These are phyloP conservation scores for Eudyptes chrysolophus DNA, from an alignment of 2,113 vertebrate genomes.

Conservation along the genomic window DNA sequence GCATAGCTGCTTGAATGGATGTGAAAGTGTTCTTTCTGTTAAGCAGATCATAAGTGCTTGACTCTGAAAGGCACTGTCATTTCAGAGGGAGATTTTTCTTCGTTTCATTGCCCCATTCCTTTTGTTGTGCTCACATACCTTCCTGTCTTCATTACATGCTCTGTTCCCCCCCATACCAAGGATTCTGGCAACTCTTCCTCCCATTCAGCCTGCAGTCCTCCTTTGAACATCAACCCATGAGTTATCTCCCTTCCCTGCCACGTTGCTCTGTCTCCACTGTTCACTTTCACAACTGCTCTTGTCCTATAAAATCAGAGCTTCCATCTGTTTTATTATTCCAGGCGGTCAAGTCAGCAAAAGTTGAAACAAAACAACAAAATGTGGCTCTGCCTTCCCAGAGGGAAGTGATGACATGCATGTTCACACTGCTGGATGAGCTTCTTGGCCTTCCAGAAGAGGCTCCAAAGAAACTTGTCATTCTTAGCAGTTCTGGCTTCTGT, in stretches of 20 bases:
- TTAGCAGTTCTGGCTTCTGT: not conserved
- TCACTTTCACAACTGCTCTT: not conserved
- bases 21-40: not conserved
- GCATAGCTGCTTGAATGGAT: not conserved
- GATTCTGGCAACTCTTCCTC: not conserved
- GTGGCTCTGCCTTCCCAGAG: not conserved
- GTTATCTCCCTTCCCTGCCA: not conserved
- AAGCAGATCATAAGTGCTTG: not conserved
- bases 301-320: conserved; percentile 33
- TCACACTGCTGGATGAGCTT: not conserved
- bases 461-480: not conserved
- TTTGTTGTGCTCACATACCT: not conserved
- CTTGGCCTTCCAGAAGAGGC: not conserved
- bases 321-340: conserved; percentile 27
- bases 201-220: not conserved
- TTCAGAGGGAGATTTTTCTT: not conserved
- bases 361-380: conserved; percentile 11
- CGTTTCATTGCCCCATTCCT: not conserved
- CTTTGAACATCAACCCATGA: not conserved
- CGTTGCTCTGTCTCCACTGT: not conserved
- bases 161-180: too few species aligned
- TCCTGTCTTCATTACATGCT: not conserved
- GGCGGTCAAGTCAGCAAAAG: conserved; percentile 11
- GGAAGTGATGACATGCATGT: not conserved
- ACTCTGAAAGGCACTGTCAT: not conserved